Percentiles rank a stretch among this genome's conserved stretches.
Evolutionary conservation across 2,888 invertebrate genomes (phyloP).

Genomic region (Steinernema scapterisci): DNA sequence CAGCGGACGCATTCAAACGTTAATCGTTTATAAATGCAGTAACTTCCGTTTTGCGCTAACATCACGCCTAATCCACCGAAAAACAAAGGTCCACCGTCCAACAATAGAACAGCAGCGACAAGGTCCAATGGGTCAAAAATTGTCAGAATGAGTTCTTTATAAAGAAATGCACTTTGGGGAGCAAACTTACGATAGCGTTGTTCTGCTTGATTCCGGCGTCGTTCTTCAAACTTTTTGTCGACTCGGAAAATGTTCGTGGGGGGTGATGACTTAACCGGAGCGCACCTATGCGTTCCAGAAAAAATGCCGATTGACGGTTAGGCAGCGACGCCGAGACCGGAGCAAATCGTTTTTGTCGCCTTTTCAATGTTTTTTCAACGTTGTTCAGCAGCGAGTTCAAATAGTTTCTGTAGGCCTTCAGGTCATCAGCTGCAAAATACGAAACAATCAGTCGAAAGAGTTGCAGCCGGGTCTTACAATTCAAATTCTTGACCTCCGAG

Average conservation of each 20-base stretch:
- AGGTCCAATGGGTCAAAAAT: background rate
- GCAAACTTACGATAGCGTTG: conserved; percentile 34
- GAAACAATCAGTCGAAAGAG: no score
- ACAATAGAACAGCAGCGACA: background rate
- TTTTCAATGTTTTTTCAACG: conserved; percentile 37
- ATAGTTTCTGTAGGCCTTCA: conserved; percentile 31
- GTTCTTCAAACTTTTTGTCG: background rate
- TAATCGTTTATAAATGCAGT: conserved; percentile 1
- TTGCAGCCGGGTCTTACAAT: no score
- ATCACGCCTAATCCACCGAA: no score
- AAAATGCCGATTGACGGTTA: conserved; percentile 51
- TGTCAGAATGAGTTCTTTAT: no score
- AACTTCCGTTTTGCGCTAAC: background rate
- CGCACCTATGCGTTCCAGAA: conserved; percentile 49
- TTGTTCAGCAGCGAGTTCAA: conserved; percentile 34
- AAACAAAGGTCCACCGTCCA: no score
- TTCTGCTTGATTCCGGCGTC: conserved; percentile 34
- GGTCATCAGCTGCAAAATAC: background rate
- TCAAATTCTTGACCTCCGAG: background rate
- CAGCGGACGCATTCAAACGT: conserved; percentile 13
- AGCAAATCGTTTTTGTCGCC: conserved; percentile 34
- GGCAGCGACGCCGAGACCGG: conserved; percentile 54
- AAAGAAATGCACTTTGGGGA: background rate
- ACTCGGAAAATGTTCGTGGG: conserved; percentile 9
- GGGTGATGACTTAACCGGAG: conserved; percentile 42